These are phyloP conservation scores for Leptodirus hochenwartii DNA, from an alignment of 2,888 invertebrate species.

Conservation along the genomic window DNA sequence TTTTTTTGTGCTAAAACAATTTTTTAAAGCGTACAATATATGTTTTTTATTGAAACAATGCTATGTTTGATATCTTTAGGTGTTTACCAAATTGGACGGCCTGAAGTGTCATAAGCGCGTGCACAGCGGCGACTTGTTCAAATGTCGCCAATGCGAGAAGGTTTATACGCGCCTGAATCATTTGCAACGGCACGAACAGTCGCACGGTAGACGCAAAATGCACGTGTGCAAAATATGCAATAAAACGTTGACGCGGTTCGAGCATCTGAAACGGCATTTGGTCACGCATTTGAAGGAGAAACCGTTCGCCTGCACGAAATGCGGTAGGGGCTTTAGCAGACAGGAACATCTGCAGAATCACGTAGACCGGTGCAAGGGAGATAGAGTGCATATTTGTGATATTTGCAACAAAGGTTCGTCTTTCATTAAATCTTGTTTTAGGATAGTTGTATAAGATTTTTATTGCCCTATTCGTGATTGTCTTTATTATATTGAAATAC, in stretches of 20 bases:
- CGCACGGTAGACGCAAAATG: conserved; percentile 23
- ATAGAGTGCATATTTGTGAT: conserved; percentile 27
- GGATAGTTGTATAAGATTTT: too few relatives aligned
- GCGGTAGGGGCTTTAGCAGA: conserved; percentile 26
- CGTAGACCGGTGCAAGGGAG: conserved; percentile 25
- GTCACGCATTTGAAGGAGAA: conserved; percentile 26
- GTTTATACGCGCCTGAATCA: conserved; percentile 24
- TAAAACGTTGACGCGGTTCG: conserved; percentile 24
- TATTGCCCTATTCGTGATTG: too few relatives aligned
- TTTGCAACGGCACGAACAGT: conserved; percentile 24
- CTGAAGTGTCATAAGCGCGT: conserved; percentile 21
- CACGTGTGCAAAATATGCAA: conserved; percentile 27
- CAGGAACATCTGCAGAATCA: conserved; percentile 25
- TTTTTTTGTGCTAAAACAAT: too few relatives aligned
- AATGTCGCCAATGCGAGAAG: conserved; percentile 25
- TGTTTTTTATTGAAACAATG: conserved; percentile 23
- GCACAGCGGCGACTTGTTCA: conserved; percentile 23
- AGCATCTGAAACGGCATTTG: conserved; percentile 26
- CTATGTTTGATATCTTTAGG: conserved; percentile 22
- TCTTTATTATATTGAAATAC: too few relatives aligned
- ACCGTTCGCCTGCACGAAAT: conserved; percentile 24
- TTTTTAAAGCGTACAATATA: too few relatives aligned
- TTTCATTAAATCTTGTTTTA: too few relatives aligned
- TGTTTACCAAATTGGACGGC: conserved; percentile 25
- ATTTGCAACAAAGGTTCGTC: conserved; percentile 28